These are phyloP conservation scores for Dysmachus trigonus DNA, from an alignment of 2,888 invertebrate species.

Conservation along the genomic window DNA sequence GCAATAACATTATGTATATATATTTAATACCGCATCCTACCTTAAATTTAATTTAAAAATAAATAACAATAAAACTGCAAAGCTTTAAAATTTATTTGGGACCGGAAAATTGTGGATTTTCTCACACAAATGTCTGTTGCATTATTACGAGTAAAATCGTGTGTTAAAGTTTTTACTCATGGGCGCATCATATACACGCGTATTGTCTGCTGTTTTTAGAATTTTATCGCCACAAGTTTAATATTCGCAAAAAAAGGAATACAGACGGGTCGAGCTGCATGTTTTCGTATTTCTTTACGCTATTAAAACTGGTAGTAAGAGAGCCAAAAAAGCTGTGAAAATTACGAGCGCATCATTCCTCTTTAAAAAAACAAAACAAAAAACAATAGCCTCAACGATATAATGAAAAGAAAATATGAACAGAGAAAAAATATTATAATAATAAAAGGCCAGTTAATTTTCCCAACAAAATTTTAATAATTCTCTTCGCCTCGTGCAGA, in stretches of 20 bases:
- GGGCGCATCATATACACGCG: neutral
- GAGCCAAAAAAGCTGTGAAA: neutral
- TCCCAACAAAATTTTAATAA: neutral
- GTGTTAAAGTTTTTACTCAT: neutral
- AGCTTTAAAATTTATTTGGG: neutral
- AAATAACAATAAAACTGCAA: neutral
- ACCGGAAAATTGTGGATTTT: neutral
- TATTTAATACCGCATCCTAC: neutral
- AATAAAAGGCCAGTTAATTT: neutral
- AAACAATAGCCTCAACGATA: neutral
- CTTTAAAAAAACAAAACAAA: too few species aligned
- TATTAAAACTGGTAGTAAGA: neutral
- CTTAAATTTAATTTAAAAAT: neutral
- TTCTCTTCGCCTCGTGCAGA: neutral
- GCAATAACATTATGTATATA: too few species aligned
- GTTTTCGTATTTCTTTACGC: neutral
- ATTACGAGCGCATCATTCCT: neutral
- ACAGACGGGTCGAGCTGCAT: neutral
- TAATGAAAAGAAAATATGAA: neutral
- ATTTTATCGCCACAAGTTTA: neutral
- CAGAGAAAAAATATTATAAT: neutral
- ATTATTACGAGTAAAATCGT: neutral
- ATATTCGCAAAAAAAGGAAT: neutral
- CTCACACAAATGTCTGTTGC: neutral
- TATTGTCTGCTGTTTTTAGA: neutral